Percentiles rank a stretch among this genome's conserved stretches.
These are phyloP conservation scores for Propsilocerus akamusi DNA, from an alignment of 1,140 invertebrate genomes.

Conservation along the genomic window DNA sequence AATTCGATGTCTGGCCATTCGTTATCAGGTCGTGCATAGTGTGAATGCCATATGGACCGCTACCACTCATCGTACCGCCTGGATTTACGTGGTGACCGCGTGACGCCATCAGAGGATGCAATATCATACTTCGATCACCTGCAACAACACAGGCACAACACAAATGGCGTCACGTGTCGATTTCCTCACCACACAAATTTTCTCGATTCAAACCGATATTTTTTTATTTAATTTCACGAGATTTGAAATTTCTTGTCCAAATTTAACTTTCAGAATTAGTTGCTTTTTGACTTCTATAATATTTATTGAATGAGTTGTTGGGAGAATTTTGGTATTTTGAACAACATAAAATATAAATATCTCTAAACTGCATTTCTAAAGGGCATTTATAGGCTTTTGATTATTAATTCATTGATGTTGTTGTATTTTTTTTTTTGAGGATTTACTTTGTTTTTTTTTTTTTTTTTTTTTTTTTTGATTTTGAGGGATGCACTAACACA, in stretches of 20 bases:
- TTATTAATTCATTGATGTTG: neutral
- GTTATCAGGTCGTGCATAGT: neutral
- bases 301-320: neutral
- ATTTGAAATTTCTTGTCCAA: neutral
- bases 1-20: neutral
- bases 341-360: neutral
- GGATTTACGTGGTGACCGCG: conserved; percentile 10
- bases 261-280: neutral
- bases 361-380: too few species aligned
- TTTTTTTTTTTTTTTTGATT: neutral
- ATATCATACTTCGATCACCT: conserved; percentile 13
- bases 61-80: neutral
- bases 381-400: neutral
- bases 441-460: neutral
- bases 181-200: conserved; percentile 4
- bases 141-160: conserved; percentile 8
- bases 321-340: neutral
- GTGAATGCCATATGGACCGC: neutral
- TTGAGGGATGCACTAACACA: neutral
- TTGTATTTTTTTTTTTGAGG: neutral
- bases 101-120: conserved; percentile 20
- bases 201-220: neutral
- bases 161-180: conserved; percentile 7
- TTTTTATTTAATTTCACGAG: neutral
- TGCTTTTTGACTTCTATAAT: neutral